Evolutionary conservation across 2,888 invertebrate genomes (phyloP), one percentile per base, ranked within the genome.

Genomic region (Stenichneumon culpator): DNA sequence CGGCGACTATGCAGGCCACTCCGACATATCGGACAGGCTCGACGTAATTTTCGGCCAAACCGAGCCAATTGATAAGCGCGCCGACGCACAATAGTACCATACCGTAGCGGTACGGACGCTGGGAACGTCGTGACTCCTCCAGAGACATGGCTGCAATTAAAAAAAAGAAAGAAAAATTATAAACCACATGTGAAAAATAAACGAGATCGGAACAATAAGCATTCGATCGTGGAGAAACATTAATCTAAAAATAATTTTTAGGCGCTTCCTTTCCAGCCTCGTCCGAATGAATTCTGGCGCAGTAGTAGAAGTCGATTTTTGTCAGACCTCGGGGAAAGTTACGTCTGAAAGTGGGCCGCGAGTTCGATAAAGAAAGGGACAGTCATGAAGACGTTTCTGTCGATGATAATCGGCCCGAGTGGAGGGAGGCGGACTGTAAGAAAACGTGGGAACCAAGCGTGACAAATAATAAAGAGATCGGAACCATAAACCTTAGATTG

Each of bases 41-140:
- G 78, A 96, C 96, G 92, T 96, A 96, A 93, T 96, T 96, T 91
- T 96, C 96, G 0, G 96, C 96, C 87, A 97, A 94, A 32, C 97
- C 96, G 86, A 97, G 94, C 97, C 97, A 97, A 94, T 97, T 97
- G 93, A 97, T 96, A 60, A 97, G 95, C 25, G 96, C 97, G 28
- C 97, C 97, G 77, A 96, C 95, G 93, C 97, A 97, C 74, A 97
- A 94, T 90, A 97, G 93, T 87, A 96, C 96, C 96, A 97, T 96
- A 89, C 97, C 97, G 91, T 96, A 97, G 84, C 96, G 95, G 94
- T 97, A 97, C 81, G 97, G 96, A 90, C 96, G 95, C 94, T 97
- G 96, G 72, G 96, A 96, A 92, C 96, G 95, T 92, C 96, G 95
- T 87, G 96, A 95, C 91, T 96, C 96, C 94, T 96, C 96, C 92